phyloP scores from a whole-genome alignment of 2,797 vertebrate genomes.

The Alfaro cultratus region DNA sequence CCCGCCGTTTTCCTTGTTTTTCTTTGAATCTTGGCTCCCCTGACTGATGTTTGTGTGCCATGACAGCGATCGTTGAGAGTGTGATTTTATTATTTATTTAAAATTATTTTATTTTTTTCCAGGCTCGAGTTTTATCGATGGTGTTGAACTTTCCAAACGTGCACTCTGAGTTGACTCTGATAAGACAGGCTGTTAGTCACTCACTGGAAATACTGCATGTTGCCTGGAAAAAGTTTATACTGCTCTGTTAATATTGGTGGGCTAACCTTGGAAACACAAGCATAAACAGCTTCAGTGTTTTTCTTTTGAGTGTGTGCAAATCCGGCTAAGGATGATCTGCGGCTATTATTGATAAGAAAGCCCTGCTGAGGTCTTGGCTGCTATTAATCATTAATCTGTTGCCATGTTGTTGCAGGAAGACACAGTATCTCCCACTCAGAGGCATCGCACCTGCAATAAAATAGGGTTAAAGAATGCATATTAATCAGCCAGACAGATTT shows the following conservation, averaged over 20 bases:
- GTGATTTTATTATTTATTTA: conserved; percentile 37
- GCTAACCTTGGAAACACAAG: conserved; percentile 48
- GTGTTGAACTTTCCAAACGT: conserved; percentile 66
- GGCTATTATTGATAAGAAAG: conserved; percentile 37
- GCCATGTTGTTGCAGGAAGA: conserved; percentile 37
- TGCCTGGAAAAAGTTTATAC: conserved; percentile 50
- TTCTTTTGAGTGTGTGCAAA: conserved; percentile 21
- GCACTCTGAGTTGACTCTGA: conserved; percentile 58
- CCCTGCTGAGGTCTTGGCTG: conserved; percentile 27
- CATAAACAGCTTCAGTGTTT: conserved; percentile 31
- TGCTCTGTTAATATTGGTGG: conserved; percentile 66
- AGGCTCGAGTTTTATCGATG: conserved; percentile 50
- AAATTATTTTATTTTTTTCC: background rate
- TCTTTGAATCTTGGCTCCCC: conserved; percentile 30
- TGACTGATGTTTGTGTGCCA: conserved; percentile 9
- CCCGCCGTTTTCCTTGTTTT: conserved; percentile 31
- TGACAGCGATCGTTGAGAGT: conserved; percentile 30
- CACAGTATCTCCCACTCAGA: conserved; percentile 24
- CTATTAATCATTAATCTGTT: conserved; percentile 30
- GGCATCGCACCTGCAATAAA: conserved; percentile 37
- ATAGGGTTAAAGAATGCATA: conserved; percentile 31
- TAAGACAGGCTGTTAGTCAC: conserved; percentile 73
- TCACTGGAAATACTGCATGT: conserved; percentile 68
- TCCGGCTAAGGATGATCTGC: conserved; percentile 33
- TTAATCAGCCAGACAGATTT: background rate